Evolutionary conservation across 2,888 invertebrate genomes (phyloP).

Genomic region (Drosophila demipolita): DNA sequence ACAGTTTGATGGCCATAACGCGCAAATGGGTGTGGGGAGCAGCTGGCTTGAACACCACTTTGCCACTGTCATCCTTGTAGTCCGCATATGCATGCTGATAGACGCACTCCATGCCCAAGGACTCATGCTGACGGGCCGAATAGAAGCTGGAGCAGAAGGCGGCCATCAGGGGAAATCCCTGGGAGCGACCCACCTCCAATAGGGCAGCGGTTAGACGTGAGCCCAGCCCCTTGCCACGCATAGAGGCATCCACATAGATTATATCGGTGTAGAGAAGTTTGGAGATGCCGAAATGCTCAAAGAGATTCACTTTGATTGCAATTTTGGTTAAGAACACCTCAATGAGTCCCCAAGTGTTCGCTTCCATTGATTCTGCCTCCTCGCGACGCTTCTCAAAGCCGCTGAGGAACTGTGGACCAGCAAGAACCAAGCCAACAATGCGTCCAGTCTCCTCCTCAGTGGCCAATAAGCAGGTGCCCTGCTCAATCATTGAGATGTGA

Average conservation of each 20-base stretch:
- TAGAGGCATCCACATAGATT: conserved; percentile 56
- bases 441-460: conserved; percentile 29
- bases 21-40: conserved; percentile 56
- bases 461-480: conserved; percentile 53
- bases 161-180: conserved; percentile 56
- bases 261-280: conserved; percentile 68
- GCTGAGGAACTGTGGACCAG: conserved; percentile 29
- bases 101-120: conserved; percentile 68
- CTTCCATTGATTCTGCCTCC: conserved; percentile 38
- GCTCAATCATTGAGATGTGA: conserved; percentile 48
- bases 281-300: conserved; percentile 53
- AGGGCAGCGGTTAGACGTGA: conserved; percentile 56
- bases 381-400: conserved; percentile 41
- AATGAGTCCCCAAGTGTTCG: conserved; percentile 53
- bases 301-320: conserved; percentile 64
- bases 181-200: conserved; percentile 61
- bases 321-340: conserved; percentile 50
- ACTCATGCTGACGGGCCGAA: conserved; percentile 68
- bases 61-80: conserved; percentile 57
- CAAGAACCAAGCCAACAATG: conserved; percentile 56
- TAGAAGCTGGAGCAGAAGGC: conserved; percentile 74
- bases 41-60: conserved; percentile 61
- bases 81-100: conserved; percentile 57
- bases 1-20: conserved; percentile 41
- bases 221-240: conserved; percentile 72